Evolutionary conservation across 2,888 invertebrate genomes (phyloP), one percentile per base, ranked within the genome.

Genomic region (Heliconius aoede): DNA sequence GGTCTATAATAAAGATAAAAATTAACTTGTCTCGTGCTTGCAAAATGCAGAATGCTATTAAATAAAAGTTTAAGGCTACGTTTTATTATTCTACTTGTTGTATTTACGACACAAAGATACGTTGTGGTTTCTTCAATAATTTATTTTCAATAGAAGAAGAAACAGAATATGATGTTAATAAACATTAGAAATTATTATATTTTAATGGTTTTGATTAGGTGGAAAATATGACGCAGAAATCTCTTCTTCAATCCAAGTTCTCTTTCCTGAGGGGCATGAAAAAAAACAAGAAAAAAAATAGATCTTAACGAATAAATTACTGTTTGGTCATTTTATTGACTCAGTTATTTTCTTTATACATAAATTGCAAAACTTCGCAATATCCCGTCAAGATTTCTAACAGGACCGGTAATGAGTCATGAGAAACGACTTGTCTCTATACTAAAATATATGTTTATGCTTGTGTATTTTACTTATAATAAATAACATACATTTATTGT

Each of bases 311-410:
- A 21, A 55, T 9, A 68, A 67, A 69, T 51, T 55, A 55, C n/a
- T 13, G 8, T 55, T 55, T 69, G 55, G n/a, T 68, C 46, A 46
- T 67, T 18, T 74, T 78, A 36, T 58, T n/a, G n/a, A n/a, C 67
- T 76, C 28, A 58, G 76, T 68, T 61, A 60, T 60, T 68, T 74
- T 55, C 68, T 40, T 74, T 32, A 58, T 58, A 69, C 26, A 74
- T 64, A 28, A 73, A 76, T 36, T 76, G 74, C 74, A 78, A 80
- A 82, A 80, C 83, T 83, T 82, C 81, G 82, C 78, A 75, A 69
- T 80, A 78, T 80, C 76, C 76, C 80, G 78, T 80, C 79, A 79
- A 69, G 74, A 74, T 78, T 76, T 76, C 74, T 72, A 76, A 76
- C 76, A 55, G 74, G 78, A 79, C 79, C 76, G 72, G 78, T 76